Conservation (phyloP, 2,113 vertebrate genomes). For the Camelus dromedarius region DNA sequence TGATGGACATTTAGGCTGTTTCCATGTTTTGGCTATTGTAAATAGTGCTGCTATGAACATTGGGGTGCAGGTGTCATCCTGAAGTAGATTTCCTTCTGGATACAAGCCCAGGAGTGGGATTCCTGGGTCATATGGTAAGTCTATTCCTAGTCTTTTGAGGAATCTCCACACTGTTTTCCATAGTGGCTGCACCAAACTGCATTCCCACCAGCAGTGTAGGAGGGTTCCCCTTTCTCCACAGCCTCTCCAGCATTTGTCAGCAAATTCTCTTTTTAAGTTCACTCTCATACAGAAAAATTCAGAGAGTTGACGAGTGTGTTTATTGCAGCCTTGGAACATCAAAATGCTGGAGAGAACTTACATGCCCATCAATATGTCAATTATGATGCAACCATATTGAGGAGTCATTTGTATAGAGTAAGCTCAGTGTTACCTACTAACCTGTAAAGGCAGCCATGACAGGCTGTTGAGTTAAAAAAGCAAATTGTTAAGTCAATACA, state of each 20-base stretch:
- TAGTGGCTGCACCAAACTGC: too few relatives aligned
- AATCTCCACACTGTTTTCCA: too few relatives aligned
- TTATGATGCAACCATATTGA: background rate
- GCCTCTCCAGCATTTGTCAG: background rate
- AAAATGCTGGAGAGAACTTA: background rate
- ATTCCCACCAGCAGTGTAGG: too few relatives aligned
- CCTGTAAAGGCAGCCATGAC: background rate
- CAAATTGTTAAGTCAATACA: background rate
- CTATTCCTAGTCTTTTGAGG: too few relatives aligned
- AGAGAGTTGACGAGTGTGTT: background rate
- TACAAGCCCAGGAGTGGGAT: too few relatives aligned
- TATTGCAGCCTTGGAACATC: background rate
- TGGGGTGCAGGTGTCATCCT: too few relatives aligned
- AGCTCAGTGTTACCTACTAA: background rate
- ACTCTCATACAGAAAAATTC: background rate
- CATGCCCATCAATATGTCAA: background rate
- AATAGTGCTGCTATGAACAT: too few relatives aligned
- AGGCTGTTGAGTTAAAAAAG: background rate
- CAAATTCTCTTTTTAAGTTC: slow-evolving; percentile 57
- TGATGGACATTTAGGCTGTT: too few relatives aligned
- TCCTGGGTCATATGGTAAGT: too few relatives aligned
- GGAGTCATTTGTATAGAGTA: background rate
- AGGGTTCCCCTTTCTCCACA: too few relatives aligned
- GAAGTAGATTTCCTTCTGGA: too few relatives aligned
- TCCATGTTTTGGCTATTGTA: too few relatives aligned